phyloP scores from a whole-genome alignment of 1,140 invertebrate genomes.

The Drosophila navojoa region DNA sequence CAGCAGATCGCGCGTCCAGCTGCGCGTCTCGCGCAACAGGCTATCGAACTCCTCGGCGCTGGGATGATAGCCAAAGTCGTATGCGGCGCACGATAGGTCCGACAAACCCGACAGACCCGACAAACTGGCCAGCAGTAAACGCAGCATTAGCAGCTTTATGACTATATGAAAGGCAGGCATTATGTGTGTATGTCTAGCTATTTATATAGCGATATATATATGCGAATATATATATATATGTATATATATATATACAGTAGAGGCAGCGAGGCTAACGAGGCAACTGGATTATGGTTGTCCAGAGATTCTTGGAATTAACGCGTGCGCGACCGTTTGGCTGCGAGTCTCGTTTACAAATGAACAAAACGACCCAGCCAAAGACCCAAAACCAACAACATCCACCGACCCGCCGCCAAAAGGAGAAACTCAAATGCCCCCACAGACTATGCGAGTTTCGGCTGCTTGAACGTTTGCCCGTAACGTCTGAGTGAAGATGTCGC shows the following conservation, averaged over 20 bases:
- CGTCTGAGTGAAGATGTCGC: conserved; percentile 65
- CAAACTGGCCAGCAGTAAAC: conserved; percentile 49
- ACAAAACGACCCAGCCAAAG: conserved; percentile 40
- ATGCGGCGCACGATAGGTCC: conserved; percentile 19
- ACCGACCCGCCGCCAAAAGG: conserved; percentile 26
- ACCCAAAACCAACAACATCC: conserved; percentile 2
- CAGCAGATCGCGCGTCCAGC: conserved; percentile 67
- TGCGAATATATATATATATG: too few relatives aligned
- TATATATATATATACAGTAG: too few relatives aligned
- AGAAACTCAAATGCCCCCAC: conserved; percentile 43
- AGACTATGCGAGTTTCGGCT: conserved; percentile 47
- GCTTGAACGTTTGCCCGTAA: conserved; percentile 73
- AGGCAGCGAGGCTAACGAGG: neutral
- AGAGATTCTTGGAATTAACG: conserved; percentile 37
- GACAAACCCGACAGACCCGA: conserved; percentile 23
- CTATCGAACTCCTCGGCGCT: conserved; percentile 81
- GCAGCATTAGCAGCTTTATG: conserved; percentile 46
- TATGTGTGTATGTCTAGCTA: neutral
- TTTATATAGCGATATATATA: too few relatives aligned
- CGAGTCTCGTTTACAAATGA: conserved; percentile 69
- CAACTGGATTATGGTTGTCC: conserved; percentile 25
- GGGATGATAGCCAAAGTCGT: conserved; percentile 79
- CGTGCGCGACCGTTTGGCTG: conserved; percentile 60
- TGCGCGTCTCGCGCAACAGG: conserved; percentile 63
- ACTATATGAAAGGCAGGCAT: conserved; percentile 44